Conservation (phyloP, 2,113 vertebrate genomes). For the Hydrolagus affinis region DNA sequence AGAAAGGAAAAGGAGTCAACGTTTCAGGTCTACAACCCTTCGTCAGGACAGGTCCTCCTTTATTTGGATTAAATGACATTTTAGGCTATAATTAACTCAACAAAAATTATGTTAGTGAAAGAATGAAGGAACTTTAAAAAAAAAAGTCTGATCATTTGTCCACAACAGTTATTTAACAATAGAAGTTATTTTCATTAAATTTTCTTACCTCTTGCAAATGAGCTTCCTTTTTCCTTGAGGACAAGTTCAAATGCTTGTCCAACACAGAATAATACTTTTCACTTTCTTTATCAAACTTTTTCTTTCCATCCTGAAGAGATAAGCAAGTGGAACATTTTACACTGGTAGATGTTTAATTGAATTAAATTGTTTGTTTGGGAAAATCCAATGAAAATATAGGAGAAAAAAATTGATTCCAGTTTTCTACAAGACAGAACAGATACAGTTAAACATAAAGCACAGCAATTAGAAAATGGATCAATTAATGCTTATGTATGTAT, state of each 20-base stretch:
- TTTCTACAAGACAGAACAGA: neutral
- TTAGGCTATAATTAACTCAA: neutral
- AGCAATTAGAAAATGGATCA: neutral
- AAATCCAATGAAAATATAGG: neutral
- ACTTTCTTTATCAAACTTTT: constrained; percentile 92
- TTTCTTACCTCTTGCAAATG: constrained; percentile 83
- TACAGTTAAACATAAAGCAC: neutral
- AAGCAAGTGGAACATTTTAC: constrained; percentile 37
- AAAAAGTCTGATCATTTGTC: too few species aligned
- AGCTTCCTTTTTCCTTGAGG: constrained; percentile 87
- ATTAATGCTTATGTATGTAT: neutral
- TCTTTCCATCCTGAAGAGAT: constrained; percentile 78
- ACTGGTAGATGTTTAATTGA: neutral
- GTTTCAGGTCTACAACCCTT: too few species aligned
- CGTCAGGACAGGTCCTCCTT: too few species aligned
- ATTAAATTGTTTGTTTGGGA: neutral
- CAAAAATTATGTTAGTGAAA: too few species aligned
- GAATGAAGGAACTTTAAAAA: too few species aligned
- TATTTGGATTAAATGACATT: neutral
- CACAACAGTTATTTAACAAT: neutral
- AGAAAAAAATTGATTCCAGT: neutral
- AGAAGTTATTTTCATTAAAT: neutral
- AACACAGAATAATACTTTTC: constrained; percentile 91
- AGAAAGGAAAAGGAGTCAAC: too few species aligned
- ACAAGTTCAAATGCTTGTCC: constrained; percentile 85